Percentiles rank a stretch among this genome's conserved stretches.
phyloP scores from a whole-genome alignment of 2,888 invertebrate genomes.

The Volucella bombylans region DNA sequence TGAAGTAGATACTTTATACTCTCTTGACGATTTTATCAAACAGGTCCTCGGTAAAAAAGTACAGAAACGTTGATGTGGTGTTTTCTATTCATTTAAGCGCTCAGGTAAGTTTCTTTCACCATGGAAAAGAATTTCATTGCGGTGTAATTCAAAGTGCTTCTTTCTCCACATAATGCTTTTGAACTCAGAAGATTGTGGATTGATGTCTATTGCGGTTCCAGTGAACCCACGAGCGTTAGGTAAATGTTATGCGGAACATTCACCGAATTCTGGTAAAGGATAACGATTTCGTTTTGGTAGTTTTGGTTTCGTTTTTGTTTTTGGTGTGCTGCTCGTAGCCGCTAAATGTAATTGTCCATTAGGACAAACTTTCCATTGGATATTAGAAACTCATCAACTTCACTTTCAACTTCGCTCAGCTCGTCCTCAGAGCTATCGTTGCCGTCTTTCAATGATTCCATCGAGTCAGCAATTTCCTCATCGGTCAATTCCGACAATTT shows the following conservation, averaged over 20 bases:
- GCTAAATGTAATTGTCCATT: too few species aligned
- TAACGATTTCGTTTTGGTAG: slow-evolving; percentile 11
- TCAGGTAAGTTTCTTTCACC: slow-evolving; percentile 11
- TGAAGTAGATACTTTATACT: background rate
- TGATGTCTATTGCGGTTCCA: slow-evolving; percentile 18
- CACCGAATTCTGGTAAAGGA: slow-evolving; percentile 21
- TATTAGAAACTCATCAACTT: slow-evolving; percentile 11
- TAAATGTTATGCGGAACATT: slow-evolving; percentile 20
- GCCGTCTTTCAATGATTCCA: slow-evolving; percentile 21
- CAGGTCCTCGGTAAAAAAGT: too few species aligned
- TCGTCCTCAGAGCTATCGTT: background rate
- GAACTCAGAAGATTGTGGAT: slow-evolving; percentile 9
- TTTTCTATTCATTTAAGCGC: background rate
- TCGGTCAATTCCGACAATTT: too few species aligned
- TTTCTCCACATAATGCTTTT: slow-evolving; percentile 26
- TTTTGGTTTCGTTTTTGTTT: too few species aligned
- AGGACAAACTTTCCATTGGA: too few species aligned
- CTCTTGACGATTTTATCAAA: too few species aligned
- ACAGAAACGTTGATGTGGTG: too few species aligned
- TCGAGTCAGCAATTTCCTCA: too few species aligned
- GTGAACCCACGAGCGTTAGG: slow-evolving; percentile 12
- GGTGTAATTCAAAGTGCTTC: slow-evolving; percentile 26
- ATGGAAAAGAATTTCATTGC: too few species aligned
- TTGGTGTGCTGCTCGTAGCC: too few species aligned
- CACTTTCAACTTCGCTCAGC: too few species aligned